Base-by-base conservation (phyloP, 2,888 invertebrate species). In the Brachyopa scutellaris region DNA sequence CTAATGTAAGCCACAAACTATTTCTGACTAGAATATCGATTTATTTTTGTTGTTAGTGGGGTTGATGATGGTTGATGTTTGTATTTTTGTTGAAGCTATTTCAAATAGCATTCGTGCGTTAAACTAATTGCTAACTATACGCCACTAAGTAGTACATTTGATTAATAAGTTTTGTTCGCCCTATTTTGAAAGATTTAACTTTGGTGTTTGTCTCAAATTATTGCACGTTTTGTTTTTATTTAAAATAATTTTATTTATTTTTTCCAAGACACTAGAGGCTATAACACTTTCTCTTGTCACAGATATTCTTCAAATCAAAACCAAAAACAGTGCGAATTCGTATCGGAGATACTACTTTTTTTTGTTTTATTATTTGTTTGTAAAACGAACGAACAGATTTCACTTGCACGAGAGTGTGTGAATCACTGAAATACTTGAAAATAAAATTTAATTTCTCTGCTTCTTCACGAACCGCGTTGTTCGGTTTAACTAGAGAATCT, bases 71-170 rank as follows among this genome's bases (percentile, higher is more conserved):
- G 17, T 78, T 72, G 77, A 40, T 72, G 64, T 45, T 17, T 57
- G 40, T 23, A 59, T 17, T 21, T 69, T 73, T 57, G 53, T 64
- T 33, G 29, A 76, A 72, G 67, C 79, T 80, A 62, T 69, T 17
- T 21, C 47, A 40, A 76, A 78, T 67, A 79, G 76, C 72, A 67
- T 70, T 82, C 76, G 76, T 45, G 66, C 31, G 38, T 82, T 36
- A 59, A 57, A 57, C 69, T 85, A 86, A 84, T 87, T 86, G 87
- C 86, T 86, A 88, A 86, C 88, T 88, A 85, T 88, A 88, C 61
- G 88, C 87, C 85, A 88, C 88, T 78, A 88, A 87, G 86, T 88
- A 87, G 87, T 88, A 88, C 88, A 88, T 88, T 86, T 88, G 87
- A 85, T 85, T 87, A 84, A 87, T 78, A 83, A 86, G 83, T 83